Base-by-base conservation (phyloP, 1,140 invertebrate species). In the Eurosta solidaginis region DNA sequence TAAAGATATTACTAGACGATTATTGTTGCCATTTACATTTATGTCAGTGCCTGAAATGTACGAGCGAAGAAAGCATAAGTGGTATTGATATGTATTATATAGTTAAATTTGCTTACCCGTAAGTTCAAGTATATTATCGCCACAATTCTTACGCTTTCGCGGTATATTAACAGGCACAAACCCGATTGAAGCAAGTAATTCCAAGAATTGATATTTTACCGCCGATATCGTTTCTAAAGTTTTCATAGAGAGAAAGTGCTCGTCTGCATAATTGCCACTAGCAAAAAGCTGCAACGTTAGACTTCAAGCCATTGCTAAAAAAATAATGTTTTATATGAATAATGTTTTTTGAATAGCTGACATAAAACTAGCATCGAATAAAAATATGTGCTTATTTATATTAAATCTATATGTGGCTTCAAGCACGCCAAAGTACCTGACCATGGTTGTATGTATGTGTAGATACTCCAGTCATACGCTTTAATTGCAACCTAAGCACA, bases 11-110 rank as follows among this genome's bases (percentile, higher is more conserved):
- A n/a, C n/a, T n/a, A n/a, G n/a, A n/a, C n/a, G n/a, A n/a, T n/a
- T n/a, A n/a, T n/a, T n/a, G n/a, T n/a, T n/a, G n/a, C n/a, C n/a
- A 89, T 96, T 96, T 1, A 97, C 89, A 87, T 96, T 96, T 7
- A 93, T 93, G 52, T 92, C 92, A 82, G 96, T 94, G 2, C 87
- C 85, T 83, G 96, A 96, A 17, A 95, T 89, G 7, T 85, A 84
- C 3, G 50, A 47, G 22, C 85, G 84, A 84, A 50, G 36, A 1
- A 54, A 10, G 52, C 50, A 1, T 84, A 22, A 89, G 82, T 3
- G 85, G 86, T 76, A 90, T 84, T 90, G 90, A 88, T 42, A 92
- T 90, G 17, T 92, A 90, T n/a, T n/a, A n/a, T n/a, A n/a, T n/a
- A n/a, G n/a, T n/a, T n/a, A n/a, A n/a, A n/a, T n/a, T n/a, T n/a